Conservation (phyloP, 2,888 invertebrate species). For the Trisateles emortualis region DNA sequence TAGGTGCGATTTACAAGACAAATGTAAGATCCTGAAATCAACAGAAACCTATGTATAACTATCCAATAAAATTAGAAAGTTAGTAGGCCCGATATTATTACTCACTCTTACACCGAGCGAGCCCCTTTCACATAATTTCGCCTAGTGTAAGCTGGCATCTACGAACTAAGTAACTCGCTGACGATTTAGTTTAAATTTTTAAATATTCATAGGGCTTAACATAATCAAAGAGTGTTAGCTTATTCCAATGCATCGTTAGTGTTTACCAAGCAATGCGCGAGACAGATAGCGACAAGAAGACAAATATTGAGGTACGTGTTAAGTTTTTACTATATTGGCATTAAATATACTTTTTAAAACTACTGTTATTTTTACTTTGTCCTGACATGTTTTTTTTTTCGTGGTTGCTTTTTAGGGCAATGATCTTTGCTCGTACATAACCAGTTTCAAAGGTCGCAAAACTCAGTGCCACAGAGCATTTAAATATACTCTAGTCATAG, state of each 20-base stretch:
- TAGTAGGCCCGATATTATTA: not conserved
- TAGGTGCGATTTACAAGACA: too few relatives aligned
- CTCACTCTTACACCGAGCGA: not conserved
- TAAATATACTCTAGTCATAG: too few relatives aligned
- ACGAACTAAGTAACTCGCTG: conserved; percentile 20
- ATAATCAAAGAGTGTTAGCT: conserved; percentile 7
- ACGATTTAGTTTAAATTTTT: conserved; percentile 12
- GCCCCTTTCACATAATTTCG: conserved; percentile 31
- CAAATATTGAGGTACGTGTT: conserved; percentile 25
- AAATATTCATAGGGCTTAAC: conserved; percentile 5
- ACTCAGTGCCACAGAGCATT: not conserved
- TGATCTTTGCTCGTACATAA: conserved; percentile 25
- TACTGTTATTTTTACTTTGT: too few relatives aligned
- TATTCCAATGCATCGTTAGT: conserved; percentile 19
- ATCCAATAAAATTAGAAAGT: conserved; percentile 35
- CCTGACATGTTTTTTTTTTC: too few relatives aligned
- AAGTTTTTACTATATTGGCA: not conserved
- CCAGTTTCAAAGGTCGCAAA: conserved; percentile 7
- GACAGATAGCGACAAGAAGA: conserved; percentile 9
- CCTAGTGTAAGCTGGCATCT: conserved; percentile 12
- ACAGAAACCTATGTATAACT: not conserved
- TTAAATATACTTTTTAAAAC: too few relatives aligned
- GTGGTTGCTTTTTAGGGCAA: conserved; percentile 12
- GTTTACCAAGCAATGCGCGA: conserved; percentile 31
- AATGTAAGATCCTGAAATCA: too few relatives aligned